Base-by-base conservation (phyloP, 1,140 invertebrate genomes). In the Aphelenchoides besseyi region DNA sequence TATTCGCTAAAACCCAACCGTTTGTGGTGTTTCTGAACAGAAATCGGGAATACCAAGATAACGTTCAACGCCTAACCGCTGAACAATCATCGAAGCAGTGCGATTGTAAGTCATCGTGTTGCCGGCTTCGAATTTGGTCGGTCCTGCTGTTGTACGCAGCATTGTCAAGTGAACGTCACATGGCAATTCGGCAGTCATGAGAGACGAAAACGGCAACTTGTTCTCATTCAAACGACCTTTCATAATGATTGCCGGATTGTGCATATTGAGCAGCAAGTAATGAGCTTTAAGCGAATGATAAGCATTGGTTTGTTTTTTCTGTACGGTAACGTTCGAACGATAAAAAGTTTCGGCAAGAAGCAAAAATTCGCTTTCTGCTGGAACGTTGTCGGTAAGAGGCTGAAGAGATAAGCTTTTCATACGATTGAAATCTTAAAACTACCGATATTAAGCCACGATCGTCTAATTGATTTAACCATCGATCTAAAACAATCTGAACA, bases 321-420 rank as follows among this genome's bases (percentile, higher is more conserved):
- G 5, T 29, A 8, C 55, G 5, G 26, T 23, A 5, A 8, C 23
- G 41, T 12, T 16, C 12, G 41, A 48, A 48, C 23, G 12, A 23
- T 48, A 48, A 23, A 48, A 48, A 23, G 5, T 29, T 23, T 59
- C 55, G 18, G 18, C 12, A 8, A 59, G 18, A 8, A 59, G 18
- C 5, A 5, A 12, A 23, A 59, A 59, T 5, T 59, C 5, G 55
- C 55, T 59, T 59, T 59, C 55, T 33, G 32, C 18, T 5, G 5
- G 55, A 5, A 8, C 18, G 55, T 59, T 59, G 55, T 59, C 55
- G 5, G 55, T 48, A 23, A 59, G 18, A 33, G 5, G 55, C 55
- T 18, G 5, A 59, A 59, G 55, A 59, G 5, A 5, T 8, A 41
- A 41, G 37, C n/a, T 5, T 41, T 41, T 41, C 5, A 41, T n/a